phyloP scores from a whole-genome alignment of 1,140 invertebrate species.

The Zaprionus tsacasi region DNA sequence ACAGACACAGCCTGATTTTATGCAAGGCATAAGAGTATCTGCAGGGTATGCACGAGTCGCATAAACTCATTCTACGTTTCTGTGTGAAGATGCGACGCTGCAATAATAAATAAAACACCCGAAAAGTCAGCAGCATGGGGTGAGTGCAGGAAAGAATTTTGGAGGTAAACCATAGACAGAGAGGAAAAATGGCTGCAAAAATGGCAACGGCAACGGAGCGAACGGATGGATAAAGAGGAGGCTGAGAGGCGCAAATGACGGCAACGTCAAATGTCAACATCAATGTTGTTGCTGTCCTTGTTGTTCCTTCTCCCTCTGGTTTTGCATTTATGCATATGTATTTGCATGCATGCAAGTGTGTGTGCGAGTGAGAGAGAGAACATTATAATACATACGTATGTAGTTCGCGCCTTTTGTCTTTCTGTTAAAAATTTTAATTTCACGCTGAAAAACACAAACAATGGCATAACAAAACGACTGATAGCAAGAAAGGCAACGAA shows the following conservation, averaged over 20 bases:
- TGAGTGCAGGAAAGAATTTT: slow-evolving; percentile 6
- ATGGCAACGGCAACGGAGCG: slow-evolving; percentile 71
- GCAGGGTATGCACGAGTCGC: neutral
- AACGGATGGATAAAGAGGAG: slow-evolving; percentile 55
- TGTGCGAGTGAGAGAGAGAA: neutral
- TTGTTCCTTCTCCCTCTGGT: slow-evolving; percentile 49
- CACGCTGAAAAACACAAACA: slow-evolving; percentile 70
- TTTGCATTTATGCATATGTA: slow-evolving; percentile 65
- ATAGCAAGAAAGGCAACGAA: slow-evolving; percentile 10
- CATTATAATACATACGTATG: slow-evolving; percentile 38
- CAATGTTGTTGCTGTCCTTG: slow-evolving; percentile 55
- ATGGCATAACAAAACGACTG: slow-evolving; percentile 21
- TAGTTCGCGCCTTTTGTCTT: slow-evolving; percentile 55
- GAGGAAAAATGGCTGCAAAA: slow-evolving; percentile 67
- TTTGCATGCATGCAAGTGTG: slow-evolving; percentile 38
- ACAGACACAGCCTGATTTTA: too few relatives aligned
- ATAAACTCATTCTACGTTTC: slow-evolving; percentile 33
- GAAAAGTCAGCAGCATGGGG: slow-evolving; percentile 26
- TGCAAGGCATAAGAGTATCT: too few relatives aligned
- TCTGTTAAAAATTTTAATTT: slow-evolving; percentile 77
- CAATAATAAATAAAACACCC: slow-evolving; percentile 73
- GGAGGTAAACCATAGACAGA: slow-evolving; percentile 23
- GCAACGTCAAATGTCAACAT: slow-evolving; percentile 78
- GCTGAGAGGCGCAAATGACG: slow-evolving; percentile 49
- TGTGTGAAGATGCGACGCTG: slow-evolving; percentile 60